Evolutionary conservation across 2,797 vertebrate species (phyloP).

Genomic region (Danio jaintianensis): DNA sequence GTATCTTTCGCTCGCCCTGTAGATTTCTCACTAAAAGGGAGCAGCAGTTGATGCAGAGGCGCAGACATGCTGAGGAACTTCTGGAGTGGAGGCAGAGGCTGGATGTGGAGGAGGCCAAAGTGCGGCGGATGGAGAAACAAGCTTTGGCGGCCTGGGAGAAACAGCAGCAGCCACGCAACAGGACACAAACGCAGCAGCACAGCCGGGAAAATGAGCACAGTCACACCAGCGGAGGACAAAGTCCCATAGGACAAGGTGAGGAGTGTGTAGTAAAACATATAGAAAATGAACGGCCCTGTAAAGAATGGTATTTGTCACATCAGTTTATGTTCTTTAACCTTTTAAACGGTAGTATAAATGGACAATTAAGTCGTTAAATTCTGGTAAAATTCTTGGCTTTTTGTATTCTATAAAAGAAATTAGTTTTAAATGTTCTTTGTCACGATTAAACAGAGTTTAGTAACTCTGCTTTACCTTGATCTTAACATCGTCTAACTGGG

Average conservation of each 20-base stretch:
- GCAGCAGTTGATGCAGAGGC: conserved; percentile 93
- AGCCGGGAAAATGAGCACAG: neutral
- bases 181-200: neutral
- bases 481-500: neutral
- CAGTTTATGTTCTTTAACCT: neutral
- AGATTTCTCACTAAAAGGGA: conserved; percentile 97
- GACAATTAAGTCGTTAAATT: too few relatives aligned
- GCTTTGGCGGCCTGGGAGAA: conserved; percentile 91
- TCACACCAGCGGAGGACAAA: conserved; percentile 7
- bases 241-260: conserved; percentile 29
- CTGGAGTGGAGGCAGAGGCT: conserved; percentile 93
- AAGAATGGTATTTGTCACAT: neutral
- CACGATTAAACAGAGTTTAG: neutral
- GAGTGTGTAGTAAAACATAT: neutral
- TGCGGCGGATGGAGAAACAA: conserved; percentile 90
- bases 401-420: neutral
- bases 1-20: conserved; percentile 16
- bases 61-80: conserved; percentile 91
- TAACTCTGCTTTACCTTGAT: neutral
- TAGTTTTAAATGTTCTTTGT: neutral
- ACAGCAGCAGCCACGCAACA: conserved; percentile 62
- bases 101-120: conserved; percentile 92
- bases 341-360: too few relatives aligned
- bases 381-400: neutral
- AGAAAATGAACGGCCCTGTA: neutral